Evolutionary conservation across 2,888 invertebrate species (phyloP), one percentile per base, ranked within the genome.

Genomic region (Xestobium rufovillosum): DNA sequence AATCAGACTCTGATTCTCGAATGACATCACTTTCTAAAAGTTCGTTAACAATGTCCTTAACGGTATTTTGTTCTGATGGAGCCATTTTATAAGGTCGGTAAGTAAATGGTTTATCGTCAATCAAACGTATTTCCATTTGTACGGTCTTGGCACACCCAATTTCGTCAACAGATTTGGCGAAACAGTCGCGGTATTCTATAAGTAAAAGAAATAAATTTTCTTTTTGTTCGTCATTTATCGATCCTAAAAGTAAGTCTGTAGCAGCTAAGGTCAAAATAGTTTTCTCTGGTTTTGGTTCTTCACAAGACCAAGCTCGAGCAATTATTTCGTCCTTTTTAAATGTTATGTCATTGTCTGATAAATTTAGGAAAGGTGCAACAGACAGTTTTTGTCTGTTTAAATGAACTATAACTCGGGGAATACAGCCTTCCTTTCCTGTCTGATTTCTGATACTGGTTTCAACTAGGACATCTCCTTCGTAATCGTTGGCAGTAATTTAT

Each of bases 21-120:
- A 36, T 31, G 11, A 36, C 26, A 4, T 15, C 9, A 14, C 31
- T 36, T 2, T 14, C 4, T 13, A 31, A 29, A 12, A 35, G 19
- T 13, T 36, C 36, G 10, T 32, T 19, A 4, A 23, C 11, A 10
- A 23, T 32, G 8, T 36, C n/a, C n/a, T n/a, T n/a, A n/a, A n/a
- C n/a, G n/a, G n/a, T n/a, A n/a, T 44, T 34, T 30, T 47, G 42
- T 26, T 49, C 47, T n/a, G 34, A 14, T 27, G 13, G 31, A 10
- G 48, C 29, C 48, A 49, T 49, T 26, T 47, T 16, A 25, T 49
- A 48, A 11, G 49, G 49, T n/a, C 47, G 8, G 28, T 40, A 48
- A 8, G 36, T n/a, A n/a, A n/a, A n/a, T n/a, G n/a, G n/a, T n/a
- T n/a, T n/a, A n/a, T n/a, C n/a, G n/a, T n/a, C n/a, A 2, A 23